Conservation (phyloP, 2,113 vertebrate genomes). For the Dendrocopos noguchii region DNA sequence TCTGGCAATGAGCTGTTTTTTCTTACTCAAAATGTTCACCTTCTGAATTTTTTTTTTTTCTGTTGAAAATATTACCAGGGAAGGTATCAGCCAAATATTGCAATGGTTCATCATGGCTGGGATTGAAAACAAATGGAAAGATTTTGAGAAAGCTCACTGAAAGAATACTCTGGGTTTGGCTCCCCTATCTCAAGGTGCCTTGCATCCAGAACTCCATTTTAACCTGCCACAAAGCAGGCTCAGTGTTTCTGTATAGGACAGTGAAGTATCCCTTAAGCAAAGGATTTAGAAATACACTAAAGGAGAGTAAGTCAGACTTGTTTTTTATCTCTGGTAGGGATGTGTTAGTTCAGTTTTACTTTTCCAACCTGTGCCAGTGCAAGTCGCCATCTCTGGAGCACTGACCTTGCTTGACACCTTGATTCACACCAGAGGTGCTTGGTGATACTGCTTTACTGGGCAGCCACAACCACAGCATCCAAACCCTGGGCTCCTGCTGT, state of each 20-base stretch:
- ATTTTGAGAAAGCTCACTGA: neutral
- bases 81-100: neutral
- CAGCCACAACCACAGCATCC: neutral
- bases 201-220: neutral
- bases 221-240: neutral
- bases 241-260: neutral
- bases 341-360: neutral
- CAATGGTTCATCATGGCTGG: neutral
- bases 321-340: neutral
- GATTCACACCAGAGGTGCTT: neutral
- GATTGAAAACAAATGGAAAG: neutral
- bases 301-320: neutral
- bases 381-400: neutral
- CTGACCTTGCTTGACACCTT: neutral
- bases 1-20: neutral
- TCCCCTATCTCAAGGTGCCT: neutral
- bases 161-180: neutral
- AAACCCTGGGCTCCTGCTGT: neutral
- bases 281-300: neutral
- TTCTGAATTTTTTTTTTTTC: neutral
- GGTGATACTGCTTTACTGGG: neutral
- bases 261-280: neutral
- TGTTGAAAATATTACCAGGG: neutral
- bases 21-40: neutral
- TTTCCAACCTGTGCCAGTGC: neutral